phyloP scores from a whole-genome alignment of 2,888 invertebrate species.

The Aphodius sticticus region DNA sequence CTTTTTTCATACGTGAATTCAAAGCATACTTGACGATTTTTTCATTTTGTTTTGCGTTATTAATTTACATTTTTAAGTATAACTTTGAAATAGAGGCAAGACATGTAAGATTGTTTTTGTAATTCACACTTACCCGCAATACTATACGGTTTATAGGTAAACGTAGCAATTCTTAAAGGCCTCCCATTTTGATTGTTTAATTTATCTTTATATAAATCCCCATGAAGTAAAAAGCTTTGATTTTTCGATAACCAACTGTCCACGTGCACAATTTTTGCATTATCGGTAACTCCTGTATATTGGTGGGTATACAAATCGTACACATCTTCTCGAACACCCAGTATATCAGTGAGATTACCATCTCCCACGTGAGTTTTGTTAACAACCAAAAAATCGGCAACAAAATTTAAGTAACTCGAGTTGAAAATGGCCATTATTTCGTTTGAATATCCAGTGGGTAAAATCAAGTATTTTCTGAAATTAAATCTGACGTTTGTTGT shows the following conservation, averaged over 20 bases:
- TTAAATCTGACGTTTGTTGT: conserved; percentile 31
- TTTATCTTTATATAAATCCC: conserved; percentile 48
- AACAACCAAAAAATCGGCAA: conserved; percentile 26
- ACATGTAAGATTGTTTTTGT: too few relatives aligned
- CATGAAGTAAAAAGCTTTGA: conserved; percentile 40
- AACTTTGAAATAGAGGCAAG: too few relatives aligned
- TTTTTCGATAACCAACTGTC: conserved; percentile 48
- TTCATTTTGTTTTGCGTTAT: too few relatives aligned
- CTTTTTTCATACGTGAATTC: too few relatives aligned
- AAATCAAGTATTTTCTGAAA: conserved; percentile 30
- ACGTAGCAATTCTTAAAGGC: conserved; percentile 63
- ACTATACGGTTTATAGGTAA: conserved; percentile 69
- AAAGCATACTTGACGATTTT: too few relatives aligned
- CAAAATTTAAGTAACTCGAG: conserved; percentile 20
- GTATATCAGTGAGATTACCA: neutral
- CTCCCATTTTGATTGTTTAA: conserved; percentile 49
- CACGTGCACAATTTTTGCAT: conserved; percentile 28
- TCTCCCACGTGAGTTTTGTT: neutral
- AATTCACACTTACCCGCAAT: conserved; percentile 58
- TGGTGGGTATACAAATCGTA: conserved; percentile 34
- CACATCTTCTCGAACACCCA: conserved; percentile 10
- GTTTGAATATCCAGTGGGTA: conserved; percentile 14
- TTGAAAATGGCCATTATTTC: conserved; percentile 27
- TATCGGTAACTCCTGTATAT: conserved; percentile 25
- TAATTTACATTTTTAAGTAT: too few relatives aligned